Conservation (phyloP, 2,888 invertebrate species). For the Troides oblongomaculatus region DNA sequence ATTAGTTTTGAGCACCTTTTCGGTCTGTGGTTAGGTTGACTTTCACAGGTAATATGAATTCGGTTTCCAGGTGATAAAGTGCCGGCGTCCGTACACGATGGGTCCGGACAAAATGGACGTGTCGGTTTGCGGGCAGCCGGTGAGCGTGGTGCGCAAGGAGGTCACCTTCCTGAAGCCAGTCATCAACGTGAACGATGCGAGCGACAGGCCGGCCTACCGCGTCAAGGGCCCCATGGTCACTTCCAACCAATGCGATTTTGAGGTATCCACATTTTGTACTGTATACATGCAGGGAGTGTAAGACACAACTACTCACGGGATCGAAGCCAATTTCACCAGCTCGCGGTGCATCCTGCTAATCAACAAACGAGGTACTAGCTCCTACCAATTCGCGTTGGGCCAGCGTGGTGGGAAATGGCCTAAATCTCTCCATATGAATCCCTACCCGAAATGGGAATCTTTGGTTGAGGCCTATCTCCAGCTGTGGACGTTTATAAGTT, state of each 20-base stretch:
- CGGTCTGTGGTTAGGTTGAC: background rate
- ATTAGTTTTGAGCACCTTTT: too few species aligned
- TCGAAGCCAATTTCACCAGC: too few species aligned
- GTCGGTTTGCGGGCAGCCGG: slow-evolving; percentile 42
- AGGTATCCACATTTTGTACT: slow-evolving; percentile 36
- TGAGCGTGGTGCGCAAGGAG: slow-evolving; percentile 51
- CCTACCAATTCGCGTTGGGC: too few species aligned
- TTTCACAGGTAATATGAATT: background rate
- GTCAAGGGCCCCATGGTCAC: slow-evolving; percentile 50
- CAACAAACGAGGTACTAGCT: too few species aligned
- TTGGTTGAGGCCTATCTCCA: too few species aligned
- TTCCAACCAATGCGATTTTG: slow-evolving; percentile 44
- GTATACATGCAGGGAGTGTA: too few species aligned
- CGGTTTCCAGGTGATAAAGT: slow-evolving; percentile 47
- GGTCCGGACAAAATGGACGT: slow-evolving; percentile 56
- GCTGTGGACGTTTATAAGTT: too few species aligned
- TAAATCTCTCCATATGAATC: too few species aligned
- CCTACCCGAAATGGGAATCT: too few species aligned
- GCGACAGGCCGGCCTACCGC: slow-evolving; percentile 43
- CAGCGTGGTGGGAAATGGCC: too few species aligned
- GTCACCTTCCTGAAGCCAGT: slow-evolving; percentile 53
- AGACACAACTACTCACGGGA: too few species aligned
- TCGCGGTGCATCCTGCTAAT: too few species aligned
- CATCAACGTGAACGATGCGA: slow-evolving; percentile 47
- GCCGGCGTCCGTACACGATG: slow-evolving; percentile 51